These are phyloP conservation scores for Phodopus roborovskii DNA, from an alignment of 2,113 vertebrate genomes.

Conservation along the genomic window DNA sequence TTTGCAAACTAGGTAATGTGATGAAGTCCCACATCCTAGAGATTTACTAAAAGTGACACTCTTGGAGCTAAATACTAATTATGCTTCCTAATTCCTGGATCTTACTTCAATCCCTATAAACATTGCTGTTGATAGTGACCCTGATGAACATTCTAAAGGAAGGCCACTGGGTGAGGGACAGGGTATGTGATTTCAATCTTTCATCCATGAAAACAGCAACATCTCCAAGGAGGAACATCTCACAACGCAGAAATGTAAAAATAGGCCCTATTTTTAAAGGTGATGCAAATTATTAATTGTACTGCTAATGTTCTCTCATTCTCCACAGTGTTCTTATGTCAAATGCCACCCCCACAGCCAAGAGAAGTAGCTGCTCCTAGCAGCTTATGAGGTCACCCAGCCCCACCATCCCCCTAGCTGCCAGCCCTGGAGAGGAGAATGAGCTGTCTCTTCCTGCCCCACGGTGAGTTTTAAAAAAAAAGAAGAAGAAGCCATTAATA, in stretches of 20 bases:
- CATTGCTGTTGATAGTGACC: neutral
- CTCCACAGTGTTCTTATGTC: constrained; percentile 73
- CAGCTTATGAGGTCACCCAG: constrained; percentile 64
- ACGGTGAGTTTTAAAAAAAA: neutral
- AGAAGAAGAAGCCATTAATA: neutral
- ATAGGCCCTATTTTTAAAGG: constrained; percentile 73
- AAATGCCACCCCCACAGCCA: constrained; percentile 69
- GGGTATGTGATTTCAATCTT: constrained; percentile 62
- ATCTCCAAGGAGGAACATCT: constrained; percentile 55
- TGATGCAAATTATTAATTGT: constrained; percentile 72
- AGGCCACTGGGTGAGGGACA: neutral
- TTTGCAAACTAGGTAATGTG: neutral
- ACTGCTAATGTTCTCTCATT: constrained; percentile 67
- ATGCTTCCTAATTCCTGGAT: neutral
- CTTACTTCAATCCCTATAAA: neutral
- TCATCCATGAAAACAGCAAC: constrained; percentile 66
- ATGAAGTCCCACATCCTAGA: neutral
- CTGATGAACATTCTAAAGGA: neutral
- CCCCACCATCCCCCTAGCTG: neutral
- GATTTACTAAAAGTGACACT: constrained; percentile 12
- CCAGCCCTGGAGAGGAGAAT: neutral
- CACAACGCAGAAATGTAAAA: constrained; percentile 72
- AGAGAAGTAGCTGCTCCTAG: constrained; percentile 34
- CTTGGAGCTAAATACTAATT: neutral
- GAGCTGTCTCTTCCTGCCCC: neutral